A percentile compares a stretch with the other conserved stretches of the same genome.
phyloP scores from a whole-genome alignment of 64 coral and sea anemone genomes.

The Stichodactyla mertensii region DNA sequence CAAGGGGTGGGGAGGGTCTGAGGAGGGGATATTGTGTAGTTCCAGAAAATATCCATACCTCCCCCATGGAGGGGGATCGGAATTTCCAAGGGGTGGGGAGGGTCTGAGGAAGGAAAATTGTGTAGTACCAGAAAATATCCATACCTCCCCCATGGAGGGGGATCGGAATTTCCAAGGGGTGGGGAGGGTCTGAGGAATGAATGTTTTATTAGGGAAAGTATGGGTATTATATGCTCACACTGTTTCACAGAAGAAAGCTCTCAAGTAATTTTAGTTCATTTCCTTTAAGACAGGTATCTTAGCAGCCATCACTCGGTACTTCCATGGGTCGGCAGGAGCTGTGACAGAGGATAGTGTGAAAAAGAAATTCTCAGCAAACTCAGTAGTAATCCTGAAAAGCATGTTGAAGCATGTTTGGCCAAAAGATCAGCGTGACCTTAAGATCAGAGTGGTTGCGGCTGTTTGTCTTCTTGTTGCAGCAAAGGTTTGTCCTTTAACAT shows the following conservation, averaged over 20 bases:
- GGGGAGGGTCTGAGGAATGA: too few species aligned
- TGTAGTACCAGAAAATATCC: too few species aligned
- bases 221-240: too few species aligned
- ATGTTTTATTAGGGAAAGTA: too few species aligned
- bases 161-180: too few species aligned
- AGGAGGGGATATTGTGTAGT: too few species aligned
- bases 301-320: slow-evolving; percentile 9
- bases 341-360: slow-evolving; percentile 45
- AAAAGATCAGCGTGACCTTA: slow-evolving; percentile 88
- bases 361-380: slow-evolving; percentile 23
- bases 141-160: too few species aligned
- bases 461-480: slow-evolving; percentile 75
- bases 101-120: too few species aligned
- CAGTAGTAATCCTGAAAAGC: slow-evolving; percentile 67
- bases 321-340: slow-evolving; percentile 44
- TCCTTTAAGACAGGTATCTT: background rate
- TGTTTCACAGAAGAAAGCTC: background rate
- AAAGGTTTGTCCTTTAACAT: slow-evolving; percentile 43
- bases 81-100: too few species aligned
- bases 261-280: background rate
- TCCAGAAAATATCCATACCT: too few species aligned
- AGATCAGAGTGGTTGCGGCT: slow-evolving; percentile 83
- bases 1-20: too few species aligned
- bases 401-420: slow-evolving; percentile 99
- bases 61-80: too few species aligned